These are phyloP conservation scores for Darwinula stevensoni DNA, from an alignment of 2,888 invertebrate species.

Conservation along the genomic window DNA sequence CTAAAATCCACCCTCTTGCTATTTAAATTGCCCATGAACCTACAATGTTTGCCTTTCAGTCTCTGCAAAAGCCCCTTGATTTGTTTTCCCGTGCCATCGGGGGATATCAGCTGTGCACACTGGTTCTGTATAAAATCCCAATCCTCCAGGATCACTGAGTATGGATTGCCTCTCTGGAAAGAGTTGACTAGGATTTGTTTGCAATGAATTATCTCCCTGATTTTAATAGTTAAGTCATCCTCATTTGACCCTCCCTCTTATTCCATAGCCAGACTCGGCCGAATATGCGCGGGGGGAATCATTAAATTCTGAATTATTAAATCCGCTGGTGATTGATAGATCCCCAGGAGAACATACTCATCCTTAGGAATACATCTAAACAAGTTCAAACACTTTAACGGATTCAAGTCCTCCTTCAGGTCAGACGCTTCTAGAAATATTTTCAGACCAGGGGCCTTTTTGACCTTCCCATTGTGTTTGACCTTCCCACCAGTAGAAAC, in stretches of 20 bases:
- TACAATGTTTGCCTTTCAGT: conserved; percentile 24
- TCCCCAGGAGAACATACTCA: conserved; percentile 19
- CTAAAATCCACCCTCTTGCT: conserved; percentile 27
- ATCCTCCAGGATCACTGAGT: background rate
- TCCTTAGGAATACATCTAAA: conserved; percentile 22
- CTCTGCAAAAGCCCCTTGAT: background rate
- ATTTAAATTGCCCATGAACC: conserved; percentile 26
- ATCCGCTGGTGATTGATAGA: conserved; percentile 25
- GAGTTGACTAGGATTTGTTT: background rate
- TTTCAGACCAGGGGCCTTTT: too few relatives aligned
- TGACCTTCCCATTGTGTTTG: conserved; percentile 38
- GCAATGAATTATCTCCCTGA: background rate
- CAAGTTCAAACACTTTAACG: conserved; percentile 24
- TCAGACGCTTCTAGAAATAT: conserved; percentile 13
- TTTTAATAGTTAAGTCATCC: conserved; percentile 11
- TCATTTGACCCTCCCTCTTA: conserved; percentile 27
- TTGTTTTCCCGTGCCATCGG: conserved; percentile 20
- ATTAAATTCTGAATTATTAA: conserved; percentile 24
- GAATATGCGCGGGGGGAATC: conserved; percentile 23
- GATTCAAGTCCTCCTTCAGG: conserved; percentile 21
- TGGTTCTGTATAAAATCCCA: conserved; percentile 20
- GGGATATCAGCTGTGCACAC: conserved; percentile 25
- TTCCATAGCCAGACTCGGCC: conserved; percentile 25
- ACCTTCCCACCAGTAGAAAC: conserved; percentile 55
- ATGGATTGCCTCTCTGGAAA: background rate